phyloP scores from a whole-genome alignment of 2,797 vertebrate genomes.

The Sebastiscus albofasciatus region DNA sequence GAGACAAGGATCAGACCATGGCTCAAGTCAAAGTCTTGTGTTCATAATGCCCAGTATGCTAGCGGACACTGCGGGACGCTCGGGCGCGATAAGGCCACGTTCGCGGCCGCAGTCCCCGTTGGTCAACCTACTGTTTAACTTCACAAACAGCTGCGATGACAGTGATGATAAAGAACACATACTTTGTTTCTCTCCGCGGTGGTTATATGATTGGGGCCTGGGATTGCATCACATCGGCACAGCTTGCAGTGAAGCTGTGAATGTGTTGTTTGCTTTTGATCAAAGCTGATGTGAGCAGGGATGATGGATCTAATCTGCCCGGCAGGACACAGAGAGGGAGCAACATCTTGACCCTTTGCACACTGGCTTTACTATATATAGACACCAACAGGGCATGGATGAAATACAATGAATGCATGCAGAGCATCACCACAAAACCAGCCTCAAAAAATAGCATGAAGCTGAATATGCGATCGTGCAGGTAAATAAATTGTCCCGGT shows the following conservation, averaged over 20 bases:
- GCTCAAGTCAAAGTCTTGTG: constrained; percentile 73
- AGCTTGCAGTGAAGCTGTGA: constrained; percentile 24
- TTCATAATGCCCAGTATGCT: constrained; percentile 70
- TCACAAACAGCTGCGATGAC: constrained; percentile 40
- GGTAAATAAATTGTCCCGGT: constrained; percentile 40
- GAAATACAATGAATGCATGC: too few relatives aligned
- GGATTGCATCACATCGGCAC: constrained; percentile 43
- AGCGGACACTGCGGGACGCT: constrained; percentile 39
- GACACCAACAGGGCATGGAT: background rate
- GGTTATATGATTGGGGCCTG: constrained; percentile 30
- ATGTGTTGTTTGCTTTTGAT: constrained; percentile 52
- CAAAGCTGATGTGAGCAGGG: constrained; percentile 45
- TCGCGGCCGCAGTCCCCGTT: constrained; percentile 21
- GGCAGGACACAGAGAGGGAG: constrained; percentile 31
- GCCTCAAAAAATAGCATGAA: background rate
- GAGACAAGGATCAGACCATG: constrained; percentile 73
- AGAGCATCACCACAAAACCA: background rate
- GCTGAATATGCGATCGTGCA: background rate
- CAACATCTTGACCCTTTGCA: constrained; percentile 39
- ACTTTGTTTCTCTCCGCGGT: constrained; percentile 21
- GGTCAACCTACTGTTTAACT: constrained; percentile 62
- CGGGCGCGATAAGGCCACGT: constrained; percentile 58
- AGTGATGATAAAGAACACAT: constrained; percentile 1
- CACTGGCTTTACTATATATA: background rate
- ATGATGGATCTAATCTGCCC: constrained; percentile 58